Conservation (phyloP, 2,113 vertebrate species). For the Oreotrochilus melanogaster region DNA sequence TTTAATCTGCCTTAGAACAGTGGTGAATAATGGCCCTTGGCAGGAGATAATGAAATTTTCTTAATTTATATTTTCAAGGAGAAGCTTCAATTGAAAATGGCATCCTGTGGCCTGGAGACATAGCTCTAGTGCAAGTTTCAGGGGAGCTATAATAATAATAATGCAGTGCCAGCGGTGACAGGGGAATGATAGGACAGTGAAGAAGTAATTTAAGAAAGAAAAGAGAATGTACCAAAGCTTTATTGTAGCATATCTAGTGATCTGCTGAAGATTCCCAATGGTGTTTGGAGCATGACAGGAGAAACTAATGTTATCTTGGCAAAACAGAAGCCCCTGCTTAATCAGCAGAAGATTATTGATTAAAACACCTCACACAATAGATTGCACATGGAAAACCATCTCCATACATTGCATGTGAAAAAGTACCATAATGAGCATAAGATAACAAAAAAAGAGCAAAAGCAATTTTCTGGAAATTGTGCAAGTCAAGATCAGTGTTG, state of each 20-base stretch:
- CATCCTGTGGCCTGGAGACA: slow-evolving; percentile 80
- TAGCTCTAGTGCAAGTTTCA: slow-evolving; percentile 78
- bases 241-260: slow-evolving; percentile 92
- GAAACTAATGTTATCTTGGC: slow-evolving; percentile 91
- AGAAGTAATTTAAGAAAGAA: slow-evolving; percentile 87
- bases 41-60: slow-evolving; percentile 87
- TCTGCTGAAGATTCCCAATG: slow-evolving; percentile 85
- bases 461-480: slow-evolving; percentile 75
- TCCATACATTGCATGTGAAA: slow-evolving; percentile 76
- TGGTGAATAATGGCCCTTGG: slow-evolving; percentile 83
- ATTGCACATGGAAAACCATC: slow-evolving; percentile 80
- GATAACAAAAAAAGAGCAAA: slow-evolving; percentile 74
- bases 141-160: slow-evolving; percentile 80
- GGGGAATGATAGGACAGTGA: slow-evolving; percentile 81
- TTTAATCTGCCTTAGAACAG: slow-evolving; percentile 85
- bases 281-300: slow-evolving; percentile 86
- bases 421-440: slow-evolving; percentile 77
- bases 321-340: slow-evolving; percentile 87
- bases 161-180: slow-evolving; percentile 72
- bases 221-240: slow-evolving; percentile 80
- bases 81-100: slow-evolving; percentile 83
- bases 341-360: slow-evolving; percentile 94
- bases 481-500: slow-evolving; percentile 68
- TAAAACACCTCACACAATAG: slow-evolving; percentile 84
- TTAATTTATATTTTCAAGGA: slow-evolving; percentile 88